Evolutionary conservation across 1,140 invertebrate genomes (phyloP).

Genomic region (Aphis craccivora): DNA sequence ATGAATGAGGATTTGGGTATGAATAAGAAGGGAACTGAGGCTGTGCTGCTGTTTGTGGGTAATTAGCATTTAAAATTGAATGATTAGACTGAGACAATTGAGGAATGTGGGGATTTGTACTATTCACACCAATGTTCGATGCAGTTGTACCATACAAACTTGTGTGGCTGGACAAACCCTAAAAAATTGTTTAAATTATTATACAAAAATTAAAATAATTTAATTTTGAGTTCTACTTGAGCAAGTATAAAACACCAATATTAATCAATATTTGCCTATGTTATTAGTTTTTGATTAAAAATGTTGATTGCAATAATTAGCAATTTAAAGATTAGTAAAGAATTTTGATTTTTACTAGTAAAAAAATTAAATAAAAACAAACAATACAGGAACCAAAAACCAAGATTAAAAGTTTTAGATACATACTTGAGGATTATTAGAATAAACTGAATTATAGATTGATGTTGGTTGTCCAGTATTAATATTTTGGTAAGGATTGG

Average conservation of each 20-base stretch:
- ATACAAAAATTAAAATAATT: not conserved
- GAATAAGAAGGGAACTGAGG: slow-evolving; percentile 41
- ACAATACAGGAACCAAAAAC: not conserved
- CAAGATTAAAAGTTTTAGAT: not conserved
- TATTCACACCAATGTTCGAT: slow-evolving; percentile 51
- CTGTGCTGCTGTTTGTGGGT: slow-evolving; percentile 40
- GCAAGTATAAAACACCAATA: not conserved
- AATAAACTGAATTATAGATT: slow-evolving; percentile 56
- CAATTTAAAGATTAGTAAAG: not conserved
- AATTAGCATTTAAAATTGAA: slow-evolving; percentile 56
- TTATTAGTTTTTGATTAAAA: not conserved
- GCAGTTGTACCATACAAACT: slow-evolving; percentile 49
- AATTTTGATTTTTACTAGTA: too few relatives aligned
- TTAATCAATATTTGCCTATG: not conserved
- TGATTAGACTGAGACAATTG: slow-evolving; percentile 52
- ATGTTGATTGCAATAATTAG: not conserved
- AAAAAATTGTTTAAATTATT: not conserved
- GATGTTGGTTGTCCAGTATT: slow-evolving; percentile 55
- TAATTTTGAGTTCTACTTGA: not conserved
- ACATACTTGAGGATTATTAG: slow-evolving; percentile 55
- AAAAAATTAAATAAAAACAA: not conserved
- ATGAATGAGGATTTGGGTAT: slow-evolving; percentile 43
- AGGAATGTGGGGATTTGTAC: slow-evolving; percentile 48
- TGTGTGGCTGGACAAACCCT: slow-evolving; percentile 42
- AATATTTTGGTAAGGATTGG: slow-evolving; percentile 40